Evolutionary conservation across 2,113 vertebrate genomes (phyloP), one percentile per base, ranked within the genome.

Genomic region (Zosterops borbonicus): DNA sequence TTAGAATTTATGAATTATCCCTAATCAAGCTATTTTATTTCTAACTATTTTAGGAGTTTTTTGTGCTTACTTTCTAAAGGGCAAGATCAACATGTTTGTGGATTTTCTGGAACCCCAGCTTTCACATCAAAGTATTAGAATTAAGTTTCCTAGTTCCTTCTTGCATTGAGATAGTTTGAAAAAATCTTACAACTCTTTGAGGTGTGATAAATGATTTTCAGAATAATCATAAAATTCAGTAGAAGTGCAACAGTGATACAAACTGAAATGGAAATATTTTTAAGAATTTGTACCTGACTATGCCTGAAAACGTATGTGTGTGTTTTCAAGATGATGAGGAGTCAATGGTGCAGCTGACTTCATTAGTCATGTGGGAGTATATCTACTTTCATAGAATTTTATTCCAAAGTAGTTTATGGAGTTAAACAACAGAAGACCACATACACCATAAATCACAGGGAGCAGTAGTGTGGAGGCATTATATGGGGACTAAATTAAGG

Each of bases 401-500:
- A 88, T 67, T 87, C 59, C 41, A 71, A 90, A 77, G 29, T 59
- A 59, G 4, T 95, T 90, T 76, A 63, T 74, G 79, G 42, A 95
- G 78, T 90, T 91, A 88, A 94, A 91, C 37, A 89, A 58, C 11
- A 69, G 46, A 92, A 89, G 74, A 86, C 31, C 17, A n/a, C 15
- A 56, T 44, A 33, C 12, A 19, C 6, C 22, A 92, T 96, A 96
- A 95, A 96, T 94, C 82, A 93, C 31, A 80, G 71, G 33, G 67
- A 91, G 44, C 79, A 92, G 42, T 27, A 74, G 35, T 41, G 82
- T 90, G 84, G 47, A 88, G 75, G 67, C 35, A 17, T 68, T 85
- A 75, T 70, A 59, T 23, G 50, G 24, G 22, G 50, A 86, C 90
- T 77, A 92, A 95, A 96, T 95, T 74, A 95, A 83, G 28, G 17